Evolutionary conservation across 2,888 invertebrate genomes (phyloP), one percentile per base, ranked within the genome.

Genomic region (Lutraria lutraria): DNA sequence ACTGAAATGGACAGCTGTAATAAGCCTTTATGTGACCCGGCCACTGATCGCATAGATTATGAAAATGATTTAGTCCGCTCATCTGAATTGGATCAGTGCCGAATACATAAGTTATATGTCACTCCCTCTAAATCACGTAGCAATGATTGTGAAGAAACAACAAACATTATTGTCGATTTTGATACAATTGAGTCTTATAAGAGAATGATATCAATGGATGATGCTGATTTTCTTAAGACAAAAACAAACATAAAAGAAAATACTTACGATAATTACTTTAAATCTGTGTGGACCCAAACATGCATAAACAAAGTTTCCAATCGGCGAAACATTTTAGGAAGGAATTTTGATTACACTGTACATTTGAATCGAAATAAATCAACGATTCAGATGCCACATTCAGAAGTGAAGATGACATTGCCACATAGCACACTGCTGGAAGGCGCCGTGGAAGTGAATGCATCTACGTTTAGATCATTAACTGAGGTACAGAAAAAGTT

Each of bases 351-450:
- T 10, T 68, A 88, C 34, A 81, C 31, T 43, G 76, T 21, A 53
- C 25, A 88, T 15, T 63, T 88, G 0, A 80, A 76, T 16, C 13
- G 25, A 19, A 82, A 68, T n/a, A 86, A 87, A 25, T 53, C 86
- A 0, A 87, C 87, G 2, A 82, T 88, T 21, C 21, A 82, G 34
- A 88, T 90, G 84, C 88, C 88, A 16, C 29, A 88, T 29, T 90
- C 90, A 0, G 88, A 90, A 12, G 88, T 87, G 6, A 76, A 43
- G 52, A 87, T 90, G 85, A 87, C 81, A 25, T 84, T 90, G 21
- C 88, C 90, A 0, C 54, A 81, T 15, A 82, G 68, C 10, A 31
- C 60, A 19, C 80, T 90, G 3, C 25, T 25, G 21, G n/a, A 81
- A n/a, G 16, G 56, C 31, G 53, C 83, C 25, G 82, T 90, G 4